Percentiles rank a stretch among this genome's conserved stretches.
Conservation (phyloP, 2,113 vertebrate genomes). For the Grammomys surdaster region DNA sequence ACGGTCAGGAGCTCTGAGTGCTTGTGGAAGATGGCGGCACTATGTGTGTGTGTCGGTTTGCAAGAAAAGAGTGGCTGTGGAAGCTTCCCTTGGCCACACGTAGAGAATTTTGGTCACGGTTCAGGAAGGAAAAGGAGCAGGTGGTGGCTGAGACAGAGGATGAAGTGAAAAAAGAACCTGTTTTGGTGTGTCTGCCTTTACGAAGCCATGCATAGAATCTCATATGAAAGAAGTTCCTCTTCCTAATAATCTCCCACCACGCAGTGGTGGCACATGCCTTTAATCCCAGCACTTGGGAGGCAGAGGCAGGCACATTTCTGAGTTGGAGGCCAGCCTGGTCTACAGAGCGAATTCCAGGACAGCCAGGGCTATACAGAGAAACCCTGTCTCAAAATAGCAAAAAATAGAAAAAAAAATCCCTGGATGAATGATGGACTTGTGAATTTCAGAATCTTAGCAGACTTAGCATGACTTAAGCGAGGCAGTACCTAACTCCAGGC, state of each 20-base stretch:
- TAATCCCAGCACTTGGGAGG: too few species aligned
- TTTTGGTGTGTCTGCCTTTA: conserved; percentile 76
- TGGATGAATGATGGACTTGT: conserved; percentile 75
- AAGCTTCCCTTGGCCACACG: not conserved
- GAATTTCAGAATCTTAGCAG: conserved; percentile 83
- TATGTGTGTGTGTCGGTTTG: accelerated
- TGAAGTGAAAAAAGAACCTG: conserved; percentile 75
- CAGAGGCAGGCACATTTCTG: too few species aligned
- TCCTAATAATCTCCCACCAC: conserved; percentile 12
- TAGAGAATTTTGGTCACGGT: conserved; percentile 72
- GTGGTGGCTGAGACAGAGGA: conserved; percentile 11
- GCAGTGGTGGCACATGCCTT: too few species aligned
- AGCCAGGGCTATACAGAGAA: too few species aligned
- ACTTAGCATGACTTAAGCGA: conserved; percentile 85
- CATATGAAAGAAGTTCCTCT: conserved; percentile 71
- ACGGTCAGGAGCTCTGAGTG: accelerated
- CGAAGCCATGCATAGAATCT: conserved; percentile 82
- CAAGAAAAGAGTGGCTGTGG: not conserved
- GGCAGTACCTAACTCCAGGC: conserved; percentile 86
- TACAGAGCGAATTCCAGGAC: too few species aligned
- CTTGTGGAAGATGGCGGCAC: conserved; percentile 46
- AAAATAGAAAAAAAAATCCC: too few species aligned
- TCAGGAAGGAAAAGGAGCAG: conserved; percentile 73
- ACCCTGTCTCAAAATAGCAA: too few species aligned
- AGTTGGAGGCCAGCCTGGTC: too few species aligned